Percentiles rank a stretch among this genome's conserved stretches.
phyloP scores from a whole-genome alignment of 2,888 invertebrate genomes.

The Pandemis heparana region DNA sequence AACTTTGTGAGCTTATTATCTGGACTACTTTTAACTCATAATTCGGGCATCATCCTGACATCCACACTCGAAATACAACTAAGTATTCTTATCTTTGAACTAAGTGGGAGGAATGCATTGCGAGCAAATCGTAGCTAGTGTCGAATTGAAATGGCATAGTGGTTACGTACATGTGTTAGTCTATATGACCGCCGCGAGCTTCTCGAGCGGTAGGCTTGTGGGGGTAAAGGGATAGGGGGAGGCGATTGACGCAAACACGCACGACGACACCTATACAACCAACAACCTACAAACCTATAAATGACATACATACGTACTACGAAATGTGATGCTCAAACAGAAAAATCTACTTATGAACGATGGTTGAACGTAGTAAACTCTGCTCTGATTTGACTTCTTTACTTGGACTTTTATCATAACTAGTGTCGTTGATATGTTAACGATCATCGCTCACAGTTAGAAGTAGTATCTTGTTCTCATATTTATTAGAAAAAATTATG shows the following conservation, averaged over 20 bases:
- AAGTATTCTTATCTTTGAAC: not conserved
- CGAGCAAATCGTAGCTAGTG: slow-evolving; percentile 1
- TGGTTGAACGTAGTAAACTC: not conserved
- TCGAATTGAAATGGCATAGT: slow-evolving; percentile 21
- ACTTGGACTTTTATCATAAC: no score
- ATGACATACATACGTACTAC: not conserved
- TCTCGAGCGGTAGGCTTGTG: slow-evolving; percentile 38
- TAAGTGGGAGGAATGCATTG: not conserved
- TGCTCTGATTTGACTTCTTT: not conserved
- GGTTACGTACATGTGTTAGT: slow-evolving; percentile 11
- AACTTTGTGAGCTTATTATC: slow-evolving; percentile 18
- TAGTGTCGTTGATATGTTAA: no score
- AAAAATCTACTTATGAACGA: not conserved
- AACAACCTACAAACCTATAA: not conserved
- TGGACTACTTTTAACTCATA: not conserved
- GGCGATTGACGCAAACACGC: slow-evolving; percentile 63
- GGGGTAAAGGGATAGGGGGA: slow-evolving; percentile 45
- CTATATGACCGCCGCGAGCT: slow-evolving; percentile 21
- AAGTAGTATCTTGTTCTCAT: no score
- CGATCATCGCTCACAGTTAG: no score
- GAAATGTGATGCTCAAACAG: not conserved
- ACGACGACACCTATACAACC: slow-evolving; percentile 52
- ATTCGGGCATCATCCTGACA: not conserved
- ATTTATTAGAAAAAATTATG: not conserved
- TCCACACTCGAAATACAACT: not conserved